Conservation (phyloP, 2,797 vertebrate genomes). For the Danio tinwini region DNA sequence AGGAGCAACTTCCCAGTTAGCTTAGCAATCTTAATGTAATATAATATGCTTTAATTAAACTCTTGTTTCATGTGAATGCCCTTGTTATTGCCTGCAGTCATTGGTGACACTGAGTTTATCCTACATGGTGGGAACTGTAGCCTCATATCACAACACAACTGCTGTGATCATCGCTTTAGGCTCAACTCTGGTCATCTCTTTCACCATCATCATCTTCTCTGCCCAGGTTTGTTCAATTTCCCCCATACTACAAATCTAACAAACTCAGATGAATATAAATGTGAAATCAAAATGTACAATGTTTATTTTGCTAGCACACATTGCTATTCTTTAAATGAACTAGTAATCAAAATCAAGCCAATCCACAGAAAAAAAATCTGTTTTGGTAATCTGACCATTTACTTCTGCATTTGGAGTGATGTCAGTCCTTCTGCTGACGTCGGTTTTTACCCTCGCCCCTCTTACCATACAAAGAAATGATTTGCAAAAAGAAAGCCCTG, state of each 20-base stretch:
- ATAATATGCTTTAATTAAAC: not conserved
- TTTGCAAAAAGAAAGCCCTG: no score
- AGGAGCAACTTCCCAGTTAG: no score
- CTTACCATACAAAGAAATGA: no score
- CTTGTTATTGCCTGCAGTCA: slow-evolving; percentile 68
- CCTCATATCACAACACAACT: slow-evolving; percentile 85
- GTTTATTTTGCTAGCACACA: no score
- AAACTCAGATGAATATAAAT: not conserved
- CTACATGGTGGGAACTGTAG: slow-evolving; percentile 89
- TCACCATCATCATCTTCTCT: slow-evolving; percentile 85
- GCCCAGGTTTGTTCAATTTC: slow-evolving; percentile 77
- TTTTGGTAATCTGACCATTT: no score
- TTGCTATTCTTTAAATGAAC: no score
- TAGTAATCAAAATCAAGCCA: no score
- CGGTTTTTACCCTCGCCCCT: no score
- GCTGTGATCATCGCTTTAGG: slow-evolving; percentile 86
- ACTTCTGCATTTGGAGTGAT: no score
- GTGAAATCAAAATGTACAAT: not conserved
- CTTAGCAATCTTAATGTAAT: no score
- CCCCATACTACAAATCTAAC: not conserved
- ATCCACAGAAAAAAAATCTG: no score
- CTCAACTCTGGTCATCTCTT: slow-evolving; percentile 79
- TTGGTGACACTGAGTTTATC: slow-evolving; percentile 86
- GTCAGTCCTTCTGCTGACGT: no score
- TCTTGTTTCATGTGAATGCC: not conserved